Evolutionary conservation across 2,113 vertebrate genomes (phyloP).

Genomic region (Gadus chalcogrammus): DNA sequence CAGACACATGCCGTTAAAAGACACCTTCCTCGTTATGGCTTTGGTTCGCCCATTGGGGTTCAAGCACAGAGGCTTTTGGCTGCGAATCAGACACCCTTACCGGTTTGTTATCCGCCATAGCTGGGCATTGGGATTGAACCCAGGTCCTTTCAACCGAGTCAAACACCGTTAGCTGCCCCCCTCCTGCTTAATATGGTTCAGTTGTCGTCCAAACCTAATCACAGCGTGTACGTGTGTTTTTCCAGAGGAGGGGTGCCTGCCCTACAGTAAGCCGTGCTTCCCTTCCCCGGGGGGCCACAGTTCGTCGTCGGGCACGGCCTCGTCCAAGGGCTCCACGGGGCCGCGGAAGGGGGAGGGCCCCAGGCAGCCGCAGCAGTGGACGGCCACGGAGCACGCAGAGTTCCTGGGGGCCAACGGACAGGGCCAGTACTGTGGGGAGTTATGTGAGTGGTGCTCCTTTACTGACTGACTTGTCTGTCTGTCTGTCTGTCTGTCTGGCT

Average conservation of each 20-base stretch:
- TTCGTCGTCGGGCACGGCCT: constrained; percentile 94
- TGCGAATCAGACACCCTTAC: too few species aligned
- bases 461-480: too few species aligned
- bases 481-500: too few species aligned
- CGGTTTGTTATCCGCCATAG: too few species aligned
- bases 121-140: too few species aligned
- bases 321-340: constrained; percentile 96
- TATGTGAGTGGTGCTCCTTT: constrained; percentile 80
- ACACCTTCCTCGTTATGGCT: too few species aligned
- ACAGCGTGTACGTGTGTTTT: constrained; percentile 26
- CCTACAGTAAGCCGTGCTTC: constrained; percentile 95
- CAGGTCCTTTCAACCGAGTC: too few species aligned
- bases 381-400: constrained; percentile 85
- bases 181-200: background rate
- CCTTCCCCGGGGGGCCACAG: constrained; percentile 95
- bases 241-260: constrained; percentile 89
- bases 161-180: too few species aligned
- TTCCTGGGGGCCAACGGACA: constrained; percentile 89
- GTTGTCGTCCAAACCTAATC: too few species aligned
- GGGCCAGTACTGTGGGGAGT: constrained; percentile 93
- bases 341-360: constrained; percentile 85
- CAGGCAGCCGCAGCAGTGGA: constrained; percentile 79
- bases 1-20: too few species aligned
- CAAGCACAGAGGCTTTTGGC: too few species aligned
- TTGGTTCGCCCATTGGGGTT: too few species aligned